Evolutionary conservation across 2,888 invertebrate genomes (phyloP).

Genomic region (Calameuta idolon): DNA sequence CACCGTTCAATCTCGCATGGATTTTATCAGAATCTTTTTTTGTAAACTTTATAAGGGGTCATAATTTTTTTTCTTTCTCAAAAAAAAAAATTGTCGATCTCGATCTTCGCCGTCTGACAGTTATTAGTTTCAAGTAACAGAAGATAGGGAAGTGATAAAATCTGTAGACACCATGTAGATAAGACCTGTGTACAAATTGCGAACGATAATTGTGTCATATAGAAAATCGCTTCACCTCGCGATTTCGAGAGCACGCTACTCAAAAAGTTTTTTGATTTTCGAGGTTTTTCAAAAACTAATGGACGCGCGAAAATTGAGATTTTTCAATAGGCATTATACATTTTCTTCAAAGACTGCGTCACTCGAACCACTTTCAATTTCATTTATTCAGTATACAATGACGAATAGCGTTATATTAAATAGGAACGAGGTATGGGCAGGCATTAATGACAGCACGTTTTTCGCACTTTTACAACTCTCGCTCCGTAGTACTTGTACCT

Average conservation of each 20-base stretch:
- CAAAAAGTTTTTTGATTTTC: not conserved
- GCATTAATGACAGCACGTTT: constrained; percentile 10
- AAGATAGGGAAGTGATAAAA: not conserved
- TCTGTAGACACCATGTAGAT: not conserved
- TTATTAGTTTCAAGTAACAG: not conserved
- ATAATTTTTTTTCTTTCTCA: not conserved
- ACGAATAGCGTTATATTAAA: not conserved
- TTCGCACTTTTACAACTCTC: constrained; percentile 29
- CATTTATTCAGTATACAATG: not conserved
- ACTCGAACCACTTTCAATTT: not conserved
- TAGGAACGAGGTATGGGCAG: not conserved
- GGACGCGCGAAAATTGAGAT: not conserved
- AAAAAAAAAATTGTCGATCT: constrained; percentile 11
- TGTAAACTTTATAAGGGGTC: not conserved
- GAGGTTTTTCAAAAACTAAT: not conserved
- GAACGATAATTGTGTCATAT: not conserved
- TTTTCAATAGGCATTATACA: not conserved
- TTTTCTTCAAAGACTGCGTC: not conserved
- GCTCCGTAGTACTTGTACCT: constrained; percentile 23
- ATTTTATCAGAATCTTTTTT: not conserved
- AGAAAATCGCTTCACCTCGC: not conserved
- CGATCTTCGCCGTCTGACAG: not conserved
- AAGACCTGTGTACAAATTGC: not conserved
- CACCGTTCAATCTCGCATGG: not conserved
- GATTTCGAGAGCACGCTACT: not conserved